These are phyloP conservation scores for Tigriopus californicus DNA, from an alignment of 2,888 invertebrate genomes.

Conservation along the genomic window DNA sequence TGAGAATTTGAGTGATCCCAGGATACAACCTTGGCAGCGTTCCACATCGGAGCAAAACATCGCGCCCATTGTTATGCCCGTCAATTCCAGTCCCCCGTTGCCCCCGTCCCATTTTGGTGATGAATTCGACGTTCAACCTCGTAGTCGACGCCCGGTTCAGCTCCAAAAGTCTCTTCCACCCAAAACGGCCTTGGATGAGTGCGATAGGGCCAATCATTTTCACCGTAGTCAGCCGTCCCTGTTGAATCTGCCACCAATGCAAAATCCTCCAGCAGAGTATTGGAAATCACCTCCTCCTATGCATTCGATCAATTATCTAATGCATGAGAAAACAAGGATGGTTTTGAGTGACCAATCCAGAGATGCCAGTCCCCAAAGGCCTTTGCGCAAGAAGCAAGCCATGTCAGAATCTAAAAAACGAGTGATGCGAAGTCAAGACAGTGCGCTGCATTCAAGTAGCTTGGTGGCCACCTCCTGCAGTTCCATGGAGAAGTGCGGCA, in stretches of 20 bases:
- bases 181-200: too few species aligned
- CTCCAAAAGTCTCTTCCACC: background rate
- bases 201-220: too few species aligned
- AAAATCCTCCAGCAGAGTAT: background rate
- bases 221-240: background rate
- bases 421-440: background rate
- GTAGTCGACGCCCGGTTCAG: background rate
- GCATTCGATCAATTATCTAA: background rate
- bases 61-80: too few species aligned
- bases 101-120: too few species aligned
- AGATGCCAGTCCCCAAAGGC: background rate
- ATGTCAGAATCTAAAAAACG: background rate
- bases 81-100: too few species aligned
- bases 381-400: background rate
- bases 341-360: background rate
- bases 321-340: background rate
- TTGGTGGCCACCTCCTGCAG: background rate
- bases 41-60: too few species aligned
- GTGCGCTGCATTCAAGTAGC: background rate
- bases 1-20: background rate
- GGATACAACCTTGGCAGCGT: too few species aligned
- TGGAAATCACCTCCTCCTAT: slow-evolving; percentile 9
- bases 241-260: background rate
- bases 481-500: slow-evolving; percentile 2
- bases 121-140: background rate